Evolutionary conservation across 2,113 vertebrate species (phyloP).

Genomic region (Macrotus californicus): DNA sequence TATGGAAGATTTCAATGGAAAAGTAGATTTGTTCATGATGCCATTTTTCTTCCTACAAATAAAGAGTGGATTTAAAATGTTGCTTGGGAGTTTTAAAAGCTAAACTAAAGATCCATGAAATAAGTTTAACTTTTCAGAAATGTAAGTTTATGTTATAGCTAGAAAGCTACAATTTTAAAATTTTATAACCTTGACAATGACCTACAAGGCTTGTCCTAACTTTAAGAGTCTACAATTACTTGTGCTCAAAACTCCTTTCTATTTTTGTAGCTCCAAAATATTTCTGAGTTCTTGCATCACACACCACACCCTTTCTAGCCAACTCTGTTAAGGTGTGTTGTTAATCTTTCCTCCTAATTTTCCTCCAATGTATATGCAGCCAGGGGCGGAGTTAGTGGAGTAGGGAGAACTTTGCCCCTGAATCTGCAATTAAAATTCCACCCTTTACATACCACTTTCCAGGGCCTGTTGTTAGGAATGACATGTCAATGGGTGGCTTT

Average conservation of each 20-base stretch:
- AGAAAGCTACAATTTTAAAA: background rate
- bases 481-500: background rate
- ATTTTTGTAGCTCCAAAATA: slow-evolving; percentile 39
- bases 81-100: background rate
- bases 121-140: slow-evolving; percentile 15
- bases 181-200: slow-evolving; percentile 8
- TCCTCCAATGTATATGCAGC: background rate
- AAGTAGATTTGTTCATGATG: background rate
- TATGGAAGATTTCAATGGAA: background rate
- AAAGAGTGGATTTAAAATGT: slow-evolving; percentile 1
- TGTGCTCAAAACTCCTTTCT: slow-evolving; percentile 8
- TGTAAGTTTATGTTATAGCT: background rate
- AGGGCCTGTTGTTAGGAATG: background rate
- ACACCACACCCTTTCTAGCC: background rate
- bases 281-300: slow-evolving; percentile 26
- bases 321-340: slow-evolving; percentile 3
- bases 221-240: background rate
- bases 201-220: background rate
- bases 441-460: slow-evolving; percentile 36
- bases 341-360: slow-evolving; percentile 3
- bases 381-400: background rate
- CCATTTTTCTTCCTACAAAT: background rate
- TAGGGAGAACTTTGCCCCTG: slow-evolving; percentile 27
- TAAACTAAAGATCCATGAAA: background rate
- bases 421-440: slow-evolving; percentile 39